Evolutionary conservation across 2,888 invertebrate genomes (phyloP).

Genomic region (Cotesia congregata): DNA sequence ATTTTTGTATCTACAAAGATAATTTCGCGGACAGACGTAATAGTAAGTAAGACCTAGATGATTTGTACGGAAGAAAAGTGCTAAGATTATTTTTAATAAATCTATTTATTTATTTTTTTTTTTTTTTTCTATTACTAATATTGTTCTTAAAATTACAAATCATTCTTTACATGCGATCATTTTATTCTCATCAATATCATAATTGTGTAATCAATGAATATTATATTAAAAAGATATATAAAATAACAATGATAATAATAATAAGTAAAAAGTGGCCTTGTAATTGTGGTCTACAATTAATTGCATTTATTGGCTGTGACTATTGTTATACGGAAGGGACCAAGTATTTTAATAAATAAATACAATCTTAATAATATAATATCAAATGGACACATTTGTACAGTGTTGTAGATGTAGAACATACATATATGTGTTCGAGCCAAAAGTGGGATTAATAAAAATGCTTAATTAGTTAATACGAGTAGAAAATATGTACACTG

Average conservation of each 20-base stretch:
- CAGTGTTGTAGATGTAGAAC: neutral
- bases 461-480: neutral
- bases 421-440: slow-evolving; percentile 20
- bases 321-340: slow-evolving; percentile 67
- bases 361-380: slow-evolving; percentile 38
- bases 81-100: neutral
- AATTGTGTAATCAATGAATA: neutral
- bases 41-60: neutral
- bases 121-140: neutral
- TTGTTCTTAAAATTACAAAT: neutral
- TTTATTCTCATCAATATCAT: neutral
- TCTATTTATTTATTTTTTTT: slow-evolving; percentile 7
- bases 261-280: slow-evolving; percentile 46
- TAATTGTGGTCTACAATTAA: slow-evolving; percentile 53
- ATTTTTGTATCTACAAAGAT: neutral
- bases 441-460: slow-evolving; percentile 5
- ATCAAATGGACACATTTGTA: slow-evolving; percentile 8
- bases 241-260: neutral
- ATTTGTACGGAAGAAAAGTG: neutral
- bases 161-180: neutral
- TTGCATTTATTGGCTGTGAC: slow-evolving; percentile 71
- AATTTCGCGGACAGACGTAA: neutral
- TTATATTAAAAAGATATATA: neutral
- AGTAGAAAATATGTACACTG: neutral
- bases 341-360: slow-evolving; percentile 59